phyloP scores from a whole-genome alignment of 2,113 vertebrate genomes.

The Geococcyx californianus region DNA sequence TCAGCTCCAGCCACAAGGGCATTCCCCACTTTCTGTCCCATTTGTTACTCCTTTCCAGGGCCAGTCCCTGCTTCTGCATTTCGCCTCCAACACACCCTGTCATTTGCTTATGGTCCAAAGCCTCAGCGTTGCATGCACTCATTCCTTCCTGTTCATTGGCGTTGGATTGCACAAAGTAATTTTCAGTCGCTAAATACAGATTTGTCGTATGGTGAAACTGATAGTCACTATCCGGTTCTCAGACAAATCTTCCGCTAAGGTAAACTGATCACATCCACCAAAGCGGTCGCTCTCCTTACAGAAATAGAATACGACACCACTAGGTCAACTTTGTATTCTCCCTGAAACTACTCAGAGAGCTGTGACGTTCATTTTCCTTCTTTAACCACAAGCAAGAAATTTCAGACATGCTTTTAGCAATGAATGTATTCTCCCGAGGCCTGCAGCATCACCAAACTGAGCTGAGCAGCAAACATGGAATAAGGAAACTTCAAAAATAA shows the following conservation, averaged over 20 bases:
- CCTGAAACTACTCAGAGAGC: neutral
- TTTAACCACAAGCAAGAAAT: neutral
- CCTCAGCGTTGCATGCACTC: neutral
- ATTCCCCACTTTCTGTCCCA: neutral
- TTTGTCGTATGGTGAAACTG: neutral
- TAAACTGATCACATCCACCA: neutral
- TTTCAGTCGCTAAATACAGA: conserved; percentile 7
- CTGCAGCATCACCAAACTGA: neutral
- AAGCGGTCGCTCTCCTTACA: neutral
- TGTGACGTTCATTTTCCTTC: neutral
- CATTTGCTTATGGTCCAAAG: neutral
- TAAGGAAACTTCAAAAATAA: conserved; percentile 44
- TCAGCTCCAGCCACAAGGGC: neutral
- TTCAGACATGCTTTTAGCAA: neutral
- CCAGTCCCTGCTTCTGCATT: neutral
- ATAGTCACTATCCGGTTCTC: neutral
- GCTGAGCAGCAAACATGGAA: neutral
- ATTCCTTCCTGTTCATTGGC: neutral
- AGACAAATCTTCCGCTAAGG: neutral
- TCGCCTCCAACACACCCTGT: neutral
- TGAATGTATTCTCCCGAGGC: neutral
- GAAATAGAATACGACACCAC: neutral
- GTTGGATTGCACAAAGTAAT: neutral
- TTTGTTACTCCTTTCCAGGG: neutral
- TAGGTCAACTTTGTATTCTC: neutral